Conservation (phyloP, 2,888 invertebrate genomes). For the Agrenia bidenticulata region DNA sequence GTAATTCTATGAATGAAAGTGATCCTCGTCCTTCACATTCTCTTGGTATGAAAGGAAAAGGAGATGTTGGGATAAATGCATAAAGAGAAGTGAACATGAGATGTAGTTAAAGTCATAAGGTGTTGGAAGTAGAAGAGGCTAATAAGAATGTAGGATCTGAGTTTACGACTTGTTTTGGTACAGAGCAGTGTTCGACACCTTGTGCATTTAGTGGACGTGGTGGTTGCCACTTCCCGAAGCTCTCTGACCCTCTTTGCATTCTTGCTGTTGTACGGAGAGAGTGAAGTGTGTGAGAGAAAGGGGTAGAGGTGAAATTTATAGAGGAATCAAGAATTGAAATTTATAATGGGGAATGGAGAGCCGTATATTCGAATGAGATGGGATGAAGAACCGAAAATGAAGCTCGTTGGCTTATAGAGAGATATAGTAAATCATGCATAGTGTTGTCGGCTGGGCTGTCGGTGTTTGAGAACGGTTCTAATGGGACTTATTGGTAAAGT, state of each 20-base stretch:
- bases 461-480: constrained; percentile 41
- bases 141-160: no score
- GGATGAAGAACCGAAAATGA: constrained; percentile 21
- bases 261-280: no score
- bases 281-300: background rate
- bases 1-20: no score
- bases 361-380: constrained; percentile 11
- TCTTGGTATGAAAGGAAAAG: no score
- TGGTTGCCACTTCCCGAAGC: background rate
- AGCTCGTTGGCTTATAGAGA: constrained; percentile 21
- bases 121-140: no score
- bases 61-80: no score
- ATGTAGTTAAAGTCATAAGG: no score
- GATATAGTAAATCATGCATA: constrained; percentile 47
- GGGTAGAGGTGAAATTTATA: constrained; percentile 15
- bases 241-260: no score
- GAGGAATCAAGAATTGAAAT: constrained; percentile 18
- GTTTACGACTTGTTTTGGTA: background rate
- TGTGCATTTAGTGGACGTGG: background rate
- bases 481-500: constrained; percentile 52
- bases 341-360: constrained; percentile 15
- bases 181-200: constrained; percentile 9
- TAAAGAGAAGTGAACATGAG: no score
- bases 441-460: constrained; percentile 43
- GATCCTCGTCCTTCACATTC: no score